These are phyloP conservation scores for Bombyx mandarina DNA, from an alignment of 1,140 invertebrate species.

Conservation along the genomic window DNA sequence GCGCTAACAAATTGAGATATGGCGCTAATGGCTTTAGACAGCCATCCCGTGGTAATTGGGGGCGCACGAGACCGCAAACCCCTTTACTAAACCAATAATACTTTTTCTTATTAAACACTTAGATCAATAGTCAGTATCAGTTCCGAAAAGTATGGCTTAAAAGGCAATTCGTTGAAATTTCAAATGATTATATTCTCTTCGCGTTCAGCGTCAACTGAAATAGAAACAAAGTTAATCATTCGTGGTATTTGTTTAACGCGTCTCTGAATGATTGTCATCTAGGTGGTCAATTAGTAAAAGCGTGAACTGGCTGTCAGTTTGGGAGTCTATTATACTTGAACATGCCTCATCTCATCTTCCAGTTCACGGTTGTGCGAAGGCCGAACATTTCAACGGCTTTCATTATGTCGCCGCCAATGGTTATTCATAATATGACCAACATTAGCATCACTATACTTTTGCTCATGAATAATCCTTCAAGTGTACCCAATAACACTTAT, in stretches of 20 bases:
- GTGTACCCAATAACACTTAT: conserved; percentile 10
- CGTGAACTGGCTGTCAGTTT: conserved; percentile 59
- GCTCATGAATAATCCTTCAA: conserved; percentile 51
- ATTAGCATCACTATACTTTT: conserved; percentile 55
- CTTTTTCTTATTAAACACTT: conserved; percentile 22
- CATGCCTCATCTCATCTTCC: conserved; percentile 8
- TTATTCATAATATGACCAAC: conserved; percentile 22
- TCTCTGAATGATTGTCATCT: conserved; percentile 32
- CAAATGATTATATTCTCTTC: conserved; percentile 23
- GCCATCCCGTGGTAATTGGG: conserved; percentile 33
- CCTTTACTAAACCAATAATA: conserved; percentile 26
- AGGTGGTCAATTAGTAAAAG: conserved; percentile 60
- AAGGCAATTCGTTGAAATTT: conserved; percentile 19
- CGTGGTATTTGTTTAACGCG: conserved; percentile 38
- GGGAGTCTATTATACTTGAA: conserved; percentile 31
- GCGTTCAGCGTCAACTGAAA: conserved; percentile 28
- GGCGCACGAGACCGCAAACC: conserved; percentile 31
- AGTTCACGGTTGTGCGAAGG: conserved; percentile 50
- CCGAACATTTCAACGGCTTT: conserved; percentile 24
- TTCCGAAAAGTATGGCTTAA: conserved; percentile 11
- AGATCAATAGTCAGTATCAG: conserved; percentile 26
- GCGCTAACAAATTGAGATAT: conserved; percentile 43
- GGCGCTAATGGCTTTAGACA: conserved; percentile 32
- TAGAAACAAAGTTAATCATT: conserved; percentile 45
- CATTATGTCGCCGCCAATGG: conserved; percentile 37